Conservation (phyloP, 2,797 vertebrate species). For the Pogonophryne albipinna region DNA sequence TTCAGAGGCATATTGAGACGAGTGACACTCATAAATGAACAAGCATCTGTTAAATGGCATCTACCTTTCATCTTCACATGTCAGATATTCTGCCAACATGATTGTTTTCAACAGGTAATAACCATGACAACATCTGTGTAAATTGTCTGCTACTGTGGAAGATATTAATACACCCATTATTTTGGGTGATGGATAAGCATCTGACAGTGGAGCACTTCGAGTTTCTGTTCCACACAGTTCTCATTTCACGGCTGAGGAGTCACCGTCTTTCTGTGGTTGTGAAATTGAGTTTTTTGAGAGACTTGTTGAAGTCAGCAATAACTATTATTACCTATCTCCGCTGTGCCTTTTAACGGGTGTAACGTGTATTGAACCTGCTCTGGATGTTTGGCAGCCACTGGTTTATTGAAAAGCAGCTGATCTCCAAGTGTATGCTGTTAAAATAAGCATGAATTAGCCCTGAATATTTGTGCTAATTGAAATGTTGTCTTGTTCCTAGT, state of each 20-base stretch:
- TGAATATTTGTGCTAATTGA: conserved; percentile 31
- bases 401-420: conserved; percentile 37
- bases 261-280: conserved; percentile 14
- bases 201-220: conserved; percentile 12
- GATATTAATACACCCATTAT: neutral
- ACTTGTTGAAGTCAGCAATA: conserved; percentile 40
- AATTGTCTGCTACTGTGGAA: neutral
- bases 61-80: neutral
- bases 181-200: conserved; percentile 2
- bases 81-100: neutral
- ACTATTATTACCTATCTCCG: neutral
- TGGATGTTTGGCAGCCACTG: conserved; percentile 2
- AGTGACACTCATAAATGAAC: conserved; percentile 5
- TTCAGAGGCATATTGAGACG: neutral
- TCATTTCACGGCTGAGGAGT: conserved; percentile 34
- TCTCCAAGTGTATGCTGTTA: conserved; percentile 21
- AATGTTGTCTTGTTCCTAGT: conserved; percentile 1
- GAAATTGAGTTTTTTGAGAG: conserved; percentile 23
- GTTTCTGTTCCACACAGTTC: conserved; percentile 18
- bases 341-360: neutral
- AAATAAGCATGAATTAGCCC: conserved; percentile 43
- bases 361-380: neutral
- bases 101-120: neutral
- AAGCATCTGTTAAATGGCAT: neutral
- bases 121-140: neutral